Percentiles rank a stretch among this genome's conserved stretches.
These are phyloP conservation scores for Acanthaster planci DNA, from an alignment of 35 echinoderm and acorn worm genomes.

Conservation along the genomic window DNA sequence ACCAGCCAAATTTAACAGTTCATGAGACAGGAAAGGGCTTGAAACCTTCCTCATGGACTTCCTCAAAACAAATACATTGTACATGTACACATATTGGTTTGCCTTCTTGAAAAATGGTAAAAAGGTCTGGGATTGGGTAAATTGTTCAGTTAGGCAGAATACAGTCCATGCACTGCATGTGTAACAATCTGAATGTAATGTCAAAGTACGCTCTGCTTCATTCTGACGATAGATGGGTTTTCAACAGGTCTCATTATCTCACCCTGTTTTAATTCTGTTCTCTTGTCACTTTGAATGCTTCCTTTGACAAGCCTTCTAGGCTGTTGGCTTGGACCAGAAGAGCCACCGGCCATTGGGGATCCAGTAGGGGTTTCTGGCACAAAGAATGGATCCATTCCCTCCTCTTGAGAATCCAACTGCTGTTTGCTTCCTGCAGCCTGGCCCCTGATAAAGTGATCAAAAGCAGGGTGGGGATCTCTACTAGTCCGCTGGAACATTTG, in stretches of 20 bases:
- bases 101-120: too few species aligned
- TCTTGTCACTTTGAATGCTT: not conserved
- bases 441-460: conserved; percentile 11
- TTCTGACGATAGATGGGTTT: not conserved
- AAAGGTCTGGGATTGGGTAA: too few species aligned
- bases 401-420: conserved; percentile 14
- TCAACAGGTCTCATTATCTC: conserved; percentile 18
- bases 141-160: not conserved
- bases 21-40: too few species aligned
- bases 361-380: conserved; percentile 40
- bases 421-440: not conserved
- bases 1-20: too few species aligned
- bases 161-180: not conserved
- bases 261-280: not conserved
- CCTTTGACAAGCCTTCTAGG: not conserved
- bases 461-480: conserved; percentile 58
- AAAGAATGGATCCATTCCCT: conserved; percentile 34
- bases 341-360: conserved; percentile 6
- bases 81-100: too few species aligned
- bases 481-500: conserved; percentile 65
- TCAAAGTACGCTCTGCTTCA: conserved; percentile 4
- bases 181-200: not conserved
- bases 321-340: not conserved
- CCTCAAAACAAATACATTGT: too few species aligned
- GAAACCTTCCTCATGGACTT: too few species aligned